Percentiles rank a stretch among this genome's conserved stretches.
Conservation (phyloP, 2,113 vertebrate species). For the Erythrocercus mccallii region DNA sequence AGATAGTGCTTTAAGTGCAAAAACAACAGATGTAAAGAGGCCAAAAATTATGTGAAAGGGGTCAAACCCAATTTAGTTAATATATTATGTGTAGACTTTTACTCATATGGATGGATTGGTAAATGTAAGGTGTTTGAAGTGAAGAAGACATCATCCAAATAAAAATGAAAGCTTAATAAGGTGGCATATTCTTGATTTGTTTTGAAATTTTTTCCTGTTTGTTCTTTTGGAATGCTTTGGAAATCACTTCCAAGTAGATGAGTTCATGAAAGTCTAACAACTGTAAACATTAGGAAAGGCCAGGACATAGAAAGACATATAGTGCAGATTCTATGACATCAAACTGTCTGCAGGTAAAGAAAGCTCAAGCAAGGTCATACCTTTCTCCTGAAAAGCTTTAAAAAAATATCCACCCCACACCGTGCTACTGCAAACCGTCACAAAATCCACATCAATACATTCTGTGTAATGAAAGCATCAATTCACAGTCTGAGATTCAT, state of each 20-base stretch:
- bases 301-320: background rate
- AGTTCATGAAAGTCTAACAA: background rate
- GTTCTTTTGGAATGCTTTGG: background rate
- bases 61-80: background rate
- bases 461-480: background rate
- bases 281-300: background rate
- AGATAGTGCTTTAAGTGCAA: background rate
- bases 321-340: background rate
- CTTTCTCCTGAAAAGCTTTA: background rate
- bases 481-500: background rate
- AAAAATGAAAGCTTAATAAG: background rate
- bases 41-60: background rate
- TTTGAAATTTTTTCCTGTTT: background rate
- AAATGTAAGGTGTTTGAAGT: background rate
- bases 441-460: background rate
- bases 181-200: background rate
- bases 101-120: background rate
- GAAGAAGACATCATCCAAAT: accelerated
- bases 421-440: background rate
- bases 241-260: background rate
- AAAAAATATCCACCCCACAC: background rate
- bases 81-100: background rate
- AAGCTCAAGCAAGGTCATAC: background rate
- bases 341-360: background rate
- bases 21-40: background rate